Evolutionary conservation across 2,888 invertebrate species (phyloP).

Genomic region (Ganaspis brasiliensis): DNA sequence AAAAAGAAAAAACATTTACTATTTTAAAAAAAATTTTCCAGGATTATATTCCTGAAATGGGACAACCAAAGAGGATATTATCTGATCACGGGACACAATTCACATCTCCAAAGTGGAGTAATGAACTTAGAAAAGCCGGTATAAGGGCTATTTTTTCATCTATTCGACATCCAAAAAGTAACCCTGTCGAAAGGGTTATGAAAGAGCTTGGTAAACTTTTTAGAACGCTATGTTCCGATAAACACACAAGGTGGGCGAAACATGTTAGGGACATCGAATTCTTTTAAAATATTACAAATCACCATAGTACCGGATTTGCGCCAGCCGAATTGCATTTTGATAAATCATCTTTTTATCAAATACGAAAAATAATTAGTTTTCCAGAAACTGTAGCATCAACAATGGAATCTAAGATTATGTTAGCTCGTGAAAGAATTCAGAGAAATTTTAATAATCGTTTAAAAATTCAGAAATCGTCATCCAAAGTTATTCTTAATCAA

Average conservation of each 20-base stretch:
- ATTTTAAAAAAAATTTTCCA: slow-evolving; percentile 2
- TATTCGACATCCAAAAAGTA: slow-evolving; percentile 60
- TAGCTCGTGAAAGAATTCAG: neutral
- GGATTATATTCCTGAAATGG: slow-evolving; percentile 11
- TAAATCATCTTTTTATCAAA: neutral
- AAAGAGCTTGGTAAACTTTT: slow-evolving; percentile 58
- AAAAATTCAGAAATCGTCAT: neutral
- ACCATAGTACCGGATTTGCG: neutral
- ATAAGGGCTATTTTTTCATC: slow-evolving; percentile 43
- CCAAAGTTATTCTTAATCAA: neutral
- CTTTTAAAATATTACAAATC: slow-evolving; percentile 43
- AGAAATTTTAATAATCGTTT: neutral
- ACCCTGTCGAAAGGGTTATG: slow-evolving; percentile 64
- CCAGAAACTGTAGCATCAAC: neutral
- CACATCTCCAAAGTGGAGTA: slow-evolving; percentile 51
- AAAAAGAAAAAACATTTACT: slow-evolving; percentile 3
- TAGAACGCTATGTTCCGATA: slow-evolving; percentile 52
- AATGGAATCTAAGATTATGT: neutral
- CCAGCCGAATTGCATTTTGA: too few species aligned
- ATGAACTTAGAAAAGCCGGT: slow-evolving; percentile 10
- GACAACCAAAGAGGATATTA: slow-evolving; percentile 9
- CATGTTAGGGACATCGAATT: slow-evolving; percentile 47
- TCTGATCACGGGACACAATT: neutral
- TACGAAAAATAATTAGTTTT: neutral
- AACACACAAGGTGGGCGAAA: slow-evolving; percentile 54